Percentiles rank a stretch among this genome's conserved stretches.
These are phyloP conservation scores for Schizothorax lantsangensis DNA, from an alignment of 2,797 vertebrate genomes.

Conservation along the genomic window DNA sequence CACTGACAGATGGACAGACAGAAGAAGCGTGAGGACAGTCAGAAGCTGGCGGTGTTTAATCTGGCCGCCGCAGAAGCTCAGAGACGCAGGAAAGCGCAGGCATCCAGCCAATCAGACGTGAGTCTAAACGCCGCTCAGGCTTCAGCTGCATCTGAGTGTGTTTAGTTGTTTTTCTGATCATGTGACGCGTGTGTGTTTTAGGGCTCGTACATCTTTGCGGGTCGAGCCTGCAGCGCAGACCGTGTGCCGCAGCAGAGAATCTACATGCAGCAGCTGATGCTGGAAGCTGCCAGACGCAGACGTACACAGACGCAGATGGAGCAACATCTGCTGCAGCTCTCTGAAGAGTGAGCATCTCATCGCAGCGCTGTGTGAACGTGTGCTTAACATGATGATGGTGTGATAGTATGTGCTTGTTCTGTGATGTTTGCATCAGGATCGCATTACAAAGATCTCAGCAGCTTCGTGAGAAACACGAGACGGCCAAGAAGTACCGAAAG, in stretches of 20 bases:
- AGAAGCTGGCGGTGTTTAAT: constrained; percentile 80
- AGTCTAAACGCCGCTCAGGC: constrained; percentile 57
- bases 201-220: constrained; percentile 80
- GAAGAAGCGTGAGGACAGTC: constrained; percentile 69
- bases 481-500: constrained; percentile 20
- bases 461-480: constrained; percentile 40
- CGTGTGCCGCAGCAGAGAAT: constrained; percentile 71
- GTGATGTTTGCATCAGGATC: constrained; percentile 41
- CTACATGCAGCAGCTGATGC: constrained; percentile 75
- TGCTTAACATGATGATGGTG: neutral
- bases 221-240: constrained; percentile 77
- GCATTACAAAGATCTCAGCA: constrained; percentile 31
- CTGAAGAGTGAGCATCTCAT: constrained; percentile 76
- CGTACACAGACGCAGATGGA: constrained; percentile 30
- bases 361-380: neutral
- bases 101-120: constrained; percentile 70
- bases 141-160: neutral
- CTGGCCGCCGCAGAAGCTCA: constrained; percentile 73
- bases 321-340: constrained; percentile 77
- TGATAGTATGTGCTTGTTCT: neutral
- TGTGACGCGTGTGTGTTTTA: constrained; percentile 60
- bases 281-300: too few relatives aligned
- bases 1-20: constrained; percentile 63
- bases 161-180: neutral
- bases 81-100: constrained; percentile 68